Evolutionary conservation across 2,797 vertebrate genomes (phyloP), one percentile per base, ranked within the genome.

Genomic region (Sciaenops ocellatus): DNA sequence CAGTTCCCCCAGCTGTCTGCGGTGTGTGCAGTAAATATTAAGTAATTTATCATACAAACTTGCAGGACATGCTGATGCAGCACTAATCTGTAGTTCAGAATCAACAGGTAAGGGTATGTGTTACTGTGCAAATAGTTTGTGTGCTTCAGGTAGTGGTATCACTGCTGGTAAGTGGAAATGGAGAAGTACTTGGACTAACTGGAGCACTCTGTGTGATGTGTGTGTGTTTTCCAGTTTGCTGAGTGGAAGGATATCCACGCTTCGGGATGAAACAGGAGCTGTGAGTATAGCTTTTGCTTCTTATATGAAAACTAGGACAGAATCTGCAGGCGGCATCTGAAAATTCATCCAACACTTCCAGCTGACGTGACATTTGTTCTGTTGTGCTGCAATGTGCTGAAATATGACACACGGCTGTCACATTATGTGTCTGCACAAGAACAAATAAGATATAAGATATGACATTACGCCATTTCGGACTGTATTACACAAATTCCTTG

Each of bases 241-340:
- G 85, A 99, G 98, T 89, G 98, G 98, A 91, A 97, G 98, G 95
- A 99, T 99, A 94, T 99, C 98, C 80, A 98, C 98, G 56, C 96
- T 99, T 80, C 96, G 98, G 85, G 98, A 99, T 95, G 98, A 99
- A 97, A 99, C 98, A 95, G 98, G 98, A 97, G 98, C 98, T 90
- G 98, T 99, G 90, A 99, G 98, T 98, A 95, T 54, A 80, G 44
- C 46, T n/a, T 77, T 76, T 78, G 48, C 70, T 69, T 72, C 46
- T 68, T 63, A n/a, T 70, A 73, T 7, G 41, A 75, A 67, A 85
- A 74, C 9, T 44, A 62, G 78, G 38, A 44, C 73, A 80, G 48
- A 9, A 47, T 80, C 42, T 54, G 18, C 48, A 68, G 38, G 28
- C 42, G 9, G 41, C 61, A 22, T 69, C 60, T 68, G 28, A 65